Evolutionary conservation across 2,888 invertebrate genomes (phyloP).

Genomic region (Hemicrepidius hirtus): DNA sequence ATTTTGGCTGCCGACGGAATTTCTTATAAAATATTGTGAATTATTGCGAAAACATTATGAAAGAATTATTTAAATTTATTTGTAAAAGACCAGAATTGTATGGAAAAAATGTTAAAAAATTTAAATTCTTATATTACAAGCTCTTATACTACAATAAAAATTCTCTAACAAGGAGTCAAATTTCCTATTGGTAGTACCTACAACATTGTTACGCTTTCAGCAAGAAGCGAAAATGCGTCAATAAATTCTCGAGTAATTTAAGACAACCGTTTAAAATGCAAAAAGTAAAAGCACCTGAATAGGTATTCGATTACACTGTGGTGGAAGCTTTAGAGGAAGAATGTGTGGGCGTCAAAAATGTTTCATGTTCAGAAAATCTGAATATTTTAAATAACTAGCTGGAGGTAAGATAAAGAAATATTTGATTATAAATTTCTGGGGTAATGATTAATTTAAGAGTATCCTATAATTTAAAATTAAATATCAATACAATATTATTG

Average conservation of each 20-base stretch:
- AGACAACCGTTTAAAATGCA: conserved; percentile 17
- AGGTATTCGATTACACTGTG: conserved; percentile 17
- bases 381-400: neutral
- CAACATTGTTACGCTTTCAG: neutral
- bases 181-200: neutral
- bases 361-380: conserved; percentile 18
- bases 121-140: neutral
- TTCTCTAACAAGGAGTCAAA: neutral
- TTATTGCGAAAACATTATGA: too few relatives aligned
- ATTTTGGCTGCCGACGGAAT: neutral
- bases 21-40: neutral
- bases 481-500: too few relatives aligned
- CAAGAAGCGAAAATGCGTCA: conserved; percentile 9
- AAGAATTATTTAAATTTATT: too few relatives aligned
- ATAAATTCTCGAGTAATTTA: conserved; percentile 26
- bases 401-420: too few relatives aligned
- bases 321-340: conserved; percentile 13
- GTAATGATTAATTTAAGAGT: too few relatives aligned
- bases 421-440: too few relatives aligned
- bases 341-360: neutral
- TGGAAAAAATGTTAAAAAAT: neutral
- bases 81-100: neutral
- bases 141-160: neutral
- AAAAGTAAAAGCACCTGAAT: conserved; percentile 22
- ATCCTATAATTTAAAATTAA: too few relatives aligned